Percentiles rank a stretch among this genome's conserved stretches.
phyloP scores from a whole-genome alignment of 2,797 vertebrate genomes.

The Mus spretus region DNA sequence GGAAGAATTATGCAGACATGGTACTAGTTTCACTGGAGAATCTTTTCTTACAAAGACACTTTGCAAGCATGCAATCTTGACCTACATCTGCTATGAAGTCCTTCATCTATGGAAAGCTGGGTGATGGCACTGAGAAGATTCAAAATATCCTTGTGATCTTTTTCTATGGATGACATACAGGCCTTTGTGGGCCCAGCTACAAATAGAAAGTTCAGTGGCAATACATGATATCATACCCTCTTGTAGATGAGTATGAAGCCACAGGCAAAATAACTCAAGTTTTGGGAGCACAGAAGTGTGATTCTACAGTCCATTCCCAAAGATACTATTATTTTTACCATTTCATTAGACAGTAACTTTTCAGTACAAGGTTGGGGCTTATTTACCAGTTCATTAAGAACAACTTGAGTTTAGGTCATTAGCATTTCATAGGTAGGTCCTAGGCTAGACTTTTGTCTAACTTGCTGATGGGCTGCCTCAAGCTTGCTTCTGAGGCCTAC shows the following conservation, averaged over 20 bases:
- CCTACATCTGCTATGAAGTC: background rate
- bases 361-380: background rate
- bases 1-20: background rate
- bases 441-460: background rate
- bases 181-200: background rate
- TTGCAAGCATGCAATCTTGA: background rate
- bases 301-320: background rate
- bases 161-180: background rate
- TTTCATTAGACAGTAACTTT: background rate
- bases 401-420: background rate
- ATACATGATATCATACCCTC: background rate
- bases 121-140: background rate
- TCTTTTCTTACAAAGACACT: background rate
- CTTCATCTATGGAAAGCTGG: background rate
- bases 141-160: background rate
- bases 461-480: background rate
- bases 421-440: background rate
- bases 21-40: background rate
- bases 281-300: background rate
- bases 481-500: background rate
- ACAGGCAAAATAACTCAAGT: background rate
- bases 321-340: background rate
- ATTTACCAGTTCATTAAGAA: background rate
- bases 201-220: background rate
- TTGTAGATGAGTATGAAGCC: background rate